These are phyloP conservation scores for Volucella inanis DNA, from an alignment of 2,888 invertebrate genomes.

Conservation along the genomic window DNA sequence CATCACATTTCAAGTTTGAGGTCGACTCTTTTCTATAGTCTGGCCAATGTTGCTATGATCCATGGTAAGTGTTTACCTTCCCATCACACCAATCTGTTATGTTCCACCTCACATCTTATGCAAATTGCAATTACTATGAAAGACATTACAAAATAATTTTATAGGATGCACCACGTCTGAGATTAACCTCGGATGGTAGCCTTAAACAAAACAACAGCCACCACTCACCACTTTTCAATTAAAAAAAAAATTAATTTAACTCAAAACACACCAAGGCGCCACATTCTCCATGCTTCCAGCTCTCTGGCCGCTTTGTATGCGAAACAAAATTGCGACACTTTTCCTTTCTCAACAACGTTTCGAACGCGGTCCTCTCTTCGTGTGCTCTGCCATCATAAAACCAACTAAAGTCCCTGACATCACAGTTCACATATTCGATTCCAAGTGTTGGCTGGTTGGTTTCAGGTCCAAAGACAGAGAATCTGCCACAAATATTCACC, in stretches of 20 bases:
- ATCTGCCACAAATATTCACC: slow-evolving; percentile 63
- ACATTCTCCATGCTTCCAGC: background rate
- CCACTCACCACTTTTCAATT: slow-evolving; percentile 60
- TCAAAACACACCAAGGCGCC: slow-evolving; percentile 18
- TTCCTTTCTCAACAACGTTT: slow-evolving; percentile 25
- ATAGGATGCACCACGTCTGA: slow-evolving; percentile 58
- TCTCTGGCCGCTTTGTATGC: slow-evolving; percentile 2
- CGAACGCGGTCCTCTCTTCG: background rate
- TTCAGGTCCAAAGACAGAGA: slow-evolving; percentile 16
- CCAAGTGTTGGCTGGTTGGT: slow-evolving; percentile 17
- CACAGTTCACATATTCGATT: slow-evolving; percentile 55
- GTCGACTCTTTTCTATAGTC: slow-evolving; percentile 25
- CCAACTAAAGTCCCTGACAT: slow-evolving; percentile 56
- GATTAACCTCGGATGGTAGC: slow-evolving; percentile 46
- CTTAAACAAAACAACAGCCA: slow-evolving; percentile 7
- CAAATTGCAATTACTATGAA: slow-evolving; percentile 35
- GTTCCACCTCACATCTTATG: slow-evolving; percentile 6
- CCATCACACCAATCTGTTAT: background rate
- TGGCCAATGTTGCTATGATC: background rate
- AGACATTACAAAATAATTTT: slow-evolving; percentile 56
- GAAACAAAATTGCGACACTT: slow-evolving; percentile 54
- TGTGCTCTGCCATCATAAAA: slow-evolving; percentile 34
- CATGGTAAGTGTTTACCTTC: background rate
- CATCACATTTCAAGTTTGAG: slow-evolving; percentile 44
- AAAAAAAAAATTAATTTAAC: slow-evolving; percentile 36